These are phyloP conservation scores for Gulo gulo DNA, from an alignment of 2,113 vertebrate genomes.

Conservation along the genomic window DNA sequence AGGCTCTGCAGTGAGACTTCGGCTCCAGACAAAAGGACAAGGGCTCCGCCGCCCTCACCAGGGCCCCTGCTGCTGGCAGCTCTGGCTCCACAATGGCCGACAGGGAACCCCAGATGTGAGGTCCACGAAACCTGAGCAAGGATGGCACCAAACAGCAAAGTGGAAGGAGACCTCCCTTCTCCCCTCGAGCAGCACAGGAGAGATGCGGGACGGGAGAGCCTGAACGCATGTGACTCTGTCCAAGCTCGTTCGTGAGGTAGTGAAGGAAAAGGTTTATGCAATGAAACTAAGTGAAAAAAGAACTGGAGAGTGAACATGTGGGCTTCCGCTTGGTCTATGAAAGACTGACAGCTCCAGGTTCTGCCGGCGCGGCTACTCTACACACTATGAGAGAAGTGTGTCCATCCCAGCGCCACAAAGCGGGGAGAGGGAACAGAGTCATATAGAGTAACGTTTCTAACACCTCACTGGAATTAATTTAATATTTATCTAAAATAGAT, in stretches of 20 bases:
- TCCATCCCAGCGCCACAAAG: background rate
- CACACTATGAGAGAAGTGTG: fast-evolving
- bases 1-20: background rate
- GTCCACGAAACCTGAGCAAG: background rate
- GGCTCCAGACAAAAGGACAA: background rate
- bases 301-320: background rate
- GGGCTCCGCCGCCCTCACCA: background rate
- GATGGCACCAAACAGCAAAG: background rate
- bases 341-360: background rate
- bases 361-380: background rate
- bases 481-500: background rate
- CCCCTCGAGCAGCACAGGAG: background rate
- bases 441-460: background rate
- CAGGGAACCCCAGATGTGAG: background rate
- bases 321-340: background rate
- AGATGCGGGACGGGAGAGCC: no score
- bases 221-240: background rate
- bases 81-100: background rate
- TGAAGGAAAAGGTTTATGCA: background rate
- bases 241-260: no score
- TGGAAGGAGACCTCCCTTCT: background rate
- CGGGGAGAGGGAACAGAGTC: background rate
- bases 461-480: background rate
- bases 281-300: background rate
- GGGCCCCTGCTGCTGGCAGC: background rate